phyloP scores from a whole-genome alignment of 2,113 vertebrate species.

The Mola mola region DNA sequence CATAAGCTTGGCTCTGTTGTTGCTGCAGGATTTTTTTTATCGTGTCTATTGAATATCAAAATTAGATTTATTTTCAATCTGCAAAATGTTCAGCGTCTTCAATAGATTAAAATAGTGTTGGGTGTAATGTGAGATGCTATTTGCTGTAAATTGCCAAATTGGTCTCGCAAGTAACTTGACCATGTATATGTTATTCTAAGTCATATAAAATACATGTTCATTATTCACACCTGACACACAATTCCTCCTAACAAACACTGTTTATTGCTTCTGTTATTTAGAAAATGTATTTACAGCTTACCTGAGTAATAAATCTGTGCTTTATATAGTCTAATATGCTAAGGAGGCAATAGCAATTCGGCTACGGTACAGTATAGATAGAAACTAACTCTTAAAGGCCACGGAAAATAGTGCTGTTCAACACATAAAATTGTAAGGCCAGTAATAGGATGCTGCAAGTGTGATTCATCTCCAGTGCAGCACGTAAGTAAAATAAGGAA shows the following conservation, averaged over 20 bases:
- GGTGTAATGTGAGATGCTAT: no score
- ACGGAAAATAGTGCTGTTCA: background rate
- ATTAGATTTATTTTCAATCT: background rate
- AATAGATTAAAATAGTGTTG: no score
- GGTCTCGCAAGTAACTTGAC: no score
- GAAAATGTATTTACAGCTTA: conserved; percentile 17
- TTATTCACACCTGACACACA: background rate
- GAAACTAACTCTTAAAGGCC: background rate
- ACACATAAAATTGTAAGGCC: background rate
- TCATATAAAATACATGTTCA: no score
- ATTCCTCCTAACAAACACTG: background rate
- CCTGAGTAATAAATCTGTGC: conserved; percentile 5
- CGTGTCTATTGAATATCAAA: background rate
- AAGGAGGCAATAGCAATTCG: background rate
- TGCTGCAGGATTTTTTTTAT: conserved; percentile 11
- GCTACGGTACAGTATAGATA: background rate
- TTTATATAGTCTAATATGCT: conserved; percentile 21
- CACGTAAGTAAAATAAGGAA: background rate
- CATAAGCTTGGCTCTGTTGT: conserved; percentile 3
- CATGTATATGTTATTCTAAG: no score
- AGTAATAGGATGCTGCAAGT: background rate
- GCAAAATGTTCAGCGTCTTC: no score
- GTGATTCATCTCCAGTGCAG: background rate
- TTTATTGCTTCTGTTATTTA: background rate
- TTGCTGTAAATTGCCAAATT: no score